phyloP scores from a whole-genome alignment of 2,113 vertebrate species.

The Gnathonemus longibarbis region DNA sequence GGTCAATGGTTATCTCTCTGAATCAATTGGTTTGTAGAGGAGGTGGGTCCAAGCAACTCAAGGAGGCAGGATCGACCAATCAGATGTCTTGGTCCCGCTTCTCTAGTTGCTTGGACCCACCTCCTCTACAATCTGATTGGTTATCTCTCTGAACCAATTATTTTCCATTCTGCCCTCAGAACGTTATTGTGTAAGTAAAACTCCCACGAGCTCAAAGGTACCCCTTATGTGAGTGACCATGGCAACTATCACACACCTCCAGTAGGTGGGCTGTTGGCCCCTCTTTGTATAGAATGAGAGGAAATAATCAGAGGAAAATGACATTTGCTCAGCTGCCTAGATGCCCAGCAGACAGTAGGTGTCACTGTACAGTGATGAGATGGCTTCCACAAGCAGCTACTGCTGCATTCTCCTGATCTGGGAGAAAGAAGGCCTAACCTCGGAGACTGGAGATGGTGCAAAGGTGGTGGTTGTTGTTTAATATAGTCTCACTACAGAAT shows the following conservation, averaged over 20 bases:
- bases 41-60: too few species aligned
- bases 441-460: neutral
- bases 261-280: constrained; percentile 37
- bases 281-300: constrained; percentile 16
- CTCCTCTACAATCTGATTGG: neutral
- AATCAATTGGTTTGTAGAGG: too few species aligned
- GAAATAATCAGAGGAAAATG: neutral
- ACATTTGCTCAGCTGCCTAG: neutral
- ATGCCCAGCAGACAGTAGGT: neutral
- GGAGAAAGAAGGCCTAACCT: neutral
- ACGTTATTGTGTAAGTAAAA: neutral
- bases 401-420: neutral
- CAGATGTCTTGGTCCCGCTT: neutral
- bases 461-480: neutral
- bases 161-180: neutral
- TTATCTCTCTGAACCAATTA: neutral
- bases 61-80: too few species aligned
- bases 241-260: neutral
- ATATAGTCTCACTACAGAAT: neutral
- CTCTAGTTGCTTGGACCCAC: neutral
- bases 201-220: constrained; percentile 16
- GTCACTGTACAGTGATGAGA: neutral
- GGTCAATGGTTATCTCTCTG: too few species aligned
- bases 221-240: constrained; percentile 43
- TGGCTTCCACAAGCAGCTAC: neutral